These are phyloP conservation scores for Spinibarbus caldwelli DNA, from an alignment of 2,797 vertebrate genomes.

Conservation along the genomic window DNA sequence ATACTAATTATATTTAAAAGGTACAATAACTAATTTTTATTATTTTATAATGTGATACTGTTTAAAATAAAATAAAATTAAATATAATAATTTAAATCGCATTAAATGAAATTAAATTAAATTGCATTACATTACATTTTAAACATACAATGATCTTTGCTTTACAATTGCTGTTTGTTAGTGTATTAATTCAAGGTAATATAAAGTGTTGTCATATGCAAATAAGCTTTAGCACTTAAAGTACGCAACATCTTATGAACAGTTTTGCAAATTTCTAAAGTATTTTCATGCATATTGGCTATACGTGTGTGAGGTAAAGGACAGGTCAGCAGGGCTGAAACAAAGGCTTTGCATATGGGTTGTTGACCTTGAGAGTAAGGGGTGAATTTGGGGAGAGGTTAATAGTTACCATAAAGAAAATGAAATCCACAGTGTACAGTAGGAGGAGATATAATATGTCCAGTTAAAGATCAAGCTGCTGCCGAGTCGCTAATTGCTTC, in stretches of 20 bases:
- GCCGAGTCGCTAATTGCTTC: slow-evolving; percentile 83
- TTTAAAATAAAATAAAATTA: neutral
- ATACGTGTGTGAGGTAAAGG: slow-evolving; percentile 10
- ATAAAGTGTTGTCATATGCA: neutral
- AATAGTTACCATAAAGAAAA: slow-evolving; percentile 60
- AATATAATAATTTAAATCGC: neutral
- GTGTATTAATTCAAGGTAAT: neutral
- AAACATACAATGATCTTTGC: neutral
- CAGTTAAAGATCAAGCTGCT: slow-evolving; percentile 88
- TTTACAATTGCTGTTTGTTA: neutral
- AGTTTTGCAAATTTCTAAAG: neutral
- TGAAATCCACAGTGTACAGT: slow-evolving; percentile 51
- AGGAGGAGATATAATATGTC: slow-evolving; percentile 81
- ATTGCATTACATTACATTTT: neutral
- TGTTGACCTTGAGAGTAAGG: slow-evolving; percentile 46
- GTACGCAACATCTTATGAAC: neutral
- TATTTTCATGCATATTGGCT: neutral
- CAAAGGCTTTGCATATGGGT: slow-evolving; percentile 44
- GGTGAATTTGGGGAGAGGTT: slow-evolving; percentile 51
- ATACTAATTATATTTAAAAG: neutral
- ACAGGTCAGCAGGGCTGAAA: slow-evolving; percentile 30
- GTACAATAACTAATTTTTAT: neutral
- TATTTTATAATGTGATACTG: no score
- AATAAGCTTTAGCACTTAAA: neutral
- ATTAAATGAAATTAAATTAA: neutral